phyloP scores from a whole-genome alignment of 2,888 invertebrate species.

The Lathronympha strigana region DNA sequence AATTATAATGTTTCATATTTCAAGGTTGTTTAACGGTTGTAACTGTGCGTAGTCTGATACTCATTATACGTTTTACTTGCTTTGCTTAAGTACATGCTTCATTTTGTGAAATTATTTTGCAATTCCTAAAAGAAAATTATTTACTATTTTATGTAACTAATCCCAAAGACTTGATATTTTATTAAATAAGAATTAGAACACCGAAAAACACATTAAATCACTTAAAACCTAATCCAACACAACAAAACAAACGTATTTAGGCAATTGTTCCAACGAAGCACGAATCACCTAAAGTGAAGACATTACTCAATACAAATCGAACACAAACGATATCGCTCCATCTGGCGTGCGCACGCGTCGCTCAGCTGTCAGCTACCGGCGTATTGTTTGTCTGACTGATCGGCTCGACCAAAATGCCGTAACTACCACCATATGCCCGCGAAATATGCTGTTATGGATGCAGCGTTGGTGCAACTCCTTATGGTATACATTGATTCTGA shows the following conservation, averaged over 20 bases:
- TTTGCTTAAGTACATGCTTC: too few species aligned
- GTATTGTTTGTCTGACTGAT: conserved; percentile 40
- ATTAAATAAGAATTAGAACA: background rate
- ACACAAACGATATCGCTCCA: conserved; percentile 29
- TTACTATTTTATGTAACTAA: too few species aligned
- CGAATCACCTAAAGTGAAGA: conserved; percentile 35
- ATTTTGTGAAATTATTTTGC: background rate
- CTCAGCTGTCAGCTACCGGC: conserved; percentile 41
- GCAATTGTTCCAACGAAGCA: conserved; percentile 24
- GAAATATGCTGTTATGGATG: background rate
- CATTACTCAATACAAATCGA: conserved; percentile 35
- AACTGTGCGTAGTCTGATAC: too few species aligned
- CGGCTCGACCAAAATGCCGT: background rate
- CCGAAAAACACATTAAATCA: background rate
- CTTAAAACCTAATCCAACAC: background rate
- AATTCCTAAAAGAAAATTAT: background rate
- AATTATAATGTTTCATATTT: too few species aligned
- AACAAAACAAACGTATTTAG: conserved; percentile 10
- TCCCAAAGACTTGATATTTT: too few species aligned
- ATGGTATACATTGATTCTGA: conserved; percentile 39
- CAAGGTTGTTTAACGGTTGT: too few species aligned
- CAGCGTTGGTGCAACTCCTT: background rate
- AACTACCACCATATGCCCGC: background rate
- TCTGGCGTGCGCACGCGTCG: conserved; percentile 30
- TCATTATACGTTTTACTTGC: too few species aligned